Base-by-base conservation (phyloP, 2,113 vertebrate genomes). In the Girardinichthys multiradiatus region DNA sequence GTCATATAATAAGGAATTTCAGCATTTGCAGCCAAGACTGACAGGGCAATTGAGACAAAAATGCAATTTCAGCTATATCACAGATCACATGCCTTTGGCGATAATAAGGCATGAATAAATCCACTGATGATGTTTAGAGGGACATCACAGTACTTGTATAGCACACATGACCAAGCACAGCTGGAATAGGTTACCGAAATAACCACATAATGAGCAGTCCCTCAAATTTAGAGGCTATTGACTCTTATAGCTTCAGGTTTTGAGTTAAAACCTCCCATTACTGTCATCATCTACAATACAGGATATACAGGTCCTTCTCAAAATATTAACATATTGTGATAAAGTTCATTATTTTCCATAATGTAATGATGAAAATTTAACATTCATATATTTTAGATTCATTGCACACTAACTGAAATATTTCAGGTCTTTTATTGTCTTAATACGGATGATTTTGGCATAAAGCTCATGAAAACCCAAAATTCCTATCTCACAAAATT, bases 51-150 rank as follows among this genome's bases (percentile, higher is more conserved):
- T 31, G n/a, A 33, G 27, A 60, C 45, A 15, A 57, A 82, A 70
- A 76, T 72, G 30, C 27, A 54, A 45, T 69, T 70, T n/a, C 64
- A n/a, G 48, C 15, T 19, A 58, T 42, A 35, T 54, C 12, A 57
- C 63, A 45, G 19, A 71, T 67, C 68, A 64, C 15, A 39, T 62
- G 74, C 35, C 13, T 67, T 31, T 71, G 35, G 72, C 29, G 64
- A 30, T 57, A 54, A 71, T 8, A 26, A 35, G 57, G 63, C n/a
- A 26, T 39, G 70, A 76, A 74, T 24, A 72, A 76, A 87, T 73
- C 75, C 57, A 51, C 39, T 17, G 0, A 79, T 86, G 76, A 82
- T 77, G 78, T 85, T 88, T 70, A 68, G 29, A 61, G 37, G n/a
- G 29, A 79, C 69, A 51, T 70, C 39, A 42, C 42, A 29, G 61